Base-by-base conservation (phyloP, 2,113 vertebrate genomes). In the Orthonyx spaldingii region DNA sequence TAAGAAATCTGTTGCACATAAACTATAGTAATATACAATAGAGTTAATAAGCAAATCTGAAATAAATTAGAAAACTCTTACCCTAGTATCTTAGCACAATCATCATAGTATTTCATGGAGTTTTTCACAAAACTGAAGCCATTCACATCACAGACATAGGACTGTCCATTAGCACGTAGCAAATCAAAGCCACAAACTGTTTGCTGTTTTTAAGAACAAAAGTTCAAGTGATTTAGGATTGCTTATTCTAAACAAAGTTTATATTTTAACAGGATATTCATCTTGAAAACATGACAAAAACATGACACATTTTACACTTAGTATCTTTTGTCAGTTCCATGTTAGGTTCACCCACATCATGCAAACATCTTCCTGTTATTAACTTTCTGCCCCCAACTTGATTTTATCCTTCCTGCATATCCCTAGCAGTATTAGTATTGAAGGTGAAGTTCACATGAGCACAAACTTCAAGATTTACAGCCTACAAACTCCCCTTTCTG, bases 81-180 rank as follows among this genome's bases (percentile, higher is more conserved):
- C 99, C 99, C 99, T 84, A 99, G 97, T 86, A 99, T 99, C 96
- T 99, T 99, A 89, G 99, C 99, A 96, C 99, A 99, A 96, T 99
- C 99, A 92, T 99, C 98, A 85, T 99, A 99, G 96, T 99, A 99
- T 95, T 99, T 99, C 99, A 99, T 99, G 79, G 99, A 99, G 95
- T 99, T 99, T 97, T 99, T 99, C 96, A 99, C 99, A 93, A 99
- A 99, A 97, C 99, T 99, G 97, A 99, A 99, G 87, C 99, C 99
- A 79, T 99, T 99, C 69, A 99, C 99, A 76, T 99, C 99, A 95
- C 99, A 99, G 53, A 99, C 99, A 66, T 99, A 99, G n/a, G 99
- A 99, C 77, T 99, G 99, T 70, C 99, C 99, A 89, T 98, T 99
- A 93, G 99, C 99, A 92, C 99, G 98, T 46, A 99, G 97, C 57